Conservation (phyloP, 2,113 vertebrate genomes). For the Chauna torquata region DNA sequence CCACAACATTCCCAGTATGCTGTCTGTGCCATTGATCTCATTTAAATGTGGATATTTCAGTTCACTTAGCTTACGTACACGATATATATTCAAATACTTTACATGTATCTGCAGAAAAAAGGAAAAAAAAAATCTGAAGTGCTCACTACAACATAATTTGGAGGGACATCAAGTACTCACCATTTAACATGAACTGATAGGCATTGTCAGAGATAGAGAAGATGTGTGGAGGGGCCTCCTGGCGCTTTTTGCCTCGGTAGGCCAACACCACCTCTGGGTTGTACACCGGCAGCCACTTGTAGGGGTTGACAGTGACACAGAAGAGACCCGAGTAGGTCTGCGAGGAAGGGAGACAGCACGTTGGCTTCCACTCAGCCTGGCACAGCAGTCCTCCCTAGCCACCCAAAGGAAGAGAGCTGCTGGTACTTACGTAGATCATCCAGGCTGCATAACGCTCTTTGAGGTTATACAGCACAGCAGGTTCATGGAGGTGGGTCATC, state of each 20-base stretch:
- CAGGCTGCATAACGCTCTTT: slow-evolving; percentile 86
- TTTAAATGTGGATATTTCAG: neutral
- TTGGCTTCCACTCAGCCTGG: too few relatives aligned
- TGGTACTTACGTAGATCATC: slow-evolving; percentile 85
- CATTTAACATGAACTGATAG: slow-evolving; percentile 86
- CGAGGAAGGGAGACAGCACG: neutral
- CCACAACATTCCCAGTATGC: neutral
- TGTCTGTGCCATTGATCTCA: neutral
- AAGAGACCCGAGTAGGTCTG: slow-evolving; percentile 80
- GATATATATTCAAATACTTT: neutral
- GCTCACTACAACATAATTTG: neutral
- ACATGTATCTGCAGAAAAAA: neutral
- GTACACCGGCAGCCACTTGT: slow-evolving; percentile 87
- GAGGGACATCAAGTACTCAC: slow-evolving; percentile 53
- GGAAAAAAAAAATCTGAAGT: neutral
- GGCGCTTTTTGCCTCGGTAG: slow-evolving; percentile 86
- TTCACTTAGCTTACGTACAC: neutral
- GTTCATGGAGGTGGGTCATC: slow-evolving; percentile 89
- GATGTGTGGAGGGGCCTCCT: slow-evolving; percentile 88
- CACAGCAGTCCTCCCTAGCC: too few relatives aligned
- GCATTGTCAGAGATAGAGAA: slow-evolving; percentile 88
- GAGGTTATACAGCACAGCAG: slow-evolving; percentile 85
- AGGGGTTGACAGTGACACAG: slow-evolving; percentile 82
- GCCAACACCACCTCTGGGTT: slow-evolving; percentile 79
- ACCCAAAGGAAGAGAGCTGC: neutral